Conservation (phyloP, 1,140 invertebrate genomes). For the Dendroctonus valens region DNA sequence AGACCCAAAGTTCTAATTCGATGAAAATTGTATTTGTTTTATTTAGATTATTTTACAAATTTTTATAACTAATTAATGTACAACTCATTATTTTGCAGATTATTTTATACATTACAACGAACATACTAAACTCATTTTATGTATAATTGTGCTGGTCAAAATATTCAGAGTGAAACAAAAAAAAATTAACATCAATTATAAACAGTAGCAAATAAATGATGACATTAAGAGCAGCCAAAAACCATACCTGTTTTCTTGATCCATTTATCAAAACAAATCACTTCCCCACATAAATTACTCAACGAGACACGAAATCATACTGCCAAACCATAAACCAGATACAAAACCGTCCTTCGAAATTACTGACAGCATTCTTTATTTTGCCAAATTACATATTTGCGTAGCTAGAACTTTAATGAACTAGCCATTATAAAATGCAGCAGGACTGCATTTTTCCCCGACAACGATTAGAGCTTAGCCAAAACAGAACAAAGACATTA, state of each 20-base stretch:
- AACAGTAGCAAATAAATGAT: not conserved
- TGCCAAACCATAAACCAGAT: slow-evolving; percentile 7
- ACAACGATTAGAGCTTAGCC: slow-evolving; percentile 8
- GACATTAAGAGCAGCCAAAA: too few relatives aligned
- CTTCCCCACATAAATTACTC: slow-evolving; percentile 1
- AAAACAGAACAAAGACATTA: slow-evolving; percentile 10
- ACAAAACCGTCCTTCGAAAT: slow-evolving; percentile 5
- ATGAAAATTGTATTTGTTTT: too few relatives aligned
- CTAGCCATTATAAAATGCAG: slow-evolving; percentile 20
- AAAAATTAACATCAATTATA: too few relatives aligned
- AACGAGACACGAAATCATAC: slow-evolving; percentile 1
- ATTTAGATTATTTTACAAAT: too few relatives aligned
- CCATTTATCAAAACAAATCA: slow-evolving; percentile 16
- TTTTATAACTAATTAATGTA: too few relatives aligned
- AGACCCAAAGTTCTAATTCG: too few relatives aligned
- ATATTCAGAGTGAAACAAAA: too few relatives aligned
- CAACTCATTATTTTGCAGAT: too few relatives aligned
- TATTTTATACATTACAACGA: too few relatives aligned
- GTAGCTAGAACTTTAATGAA: slow-evolving; percentile 17
- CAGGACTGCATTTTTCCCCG: slow-evolving; percentile 19
- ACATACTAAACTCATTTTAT: too few relatives aligned
- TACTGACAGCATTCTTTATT: slow-evolving; percentile 22
- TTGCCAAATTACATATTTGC: slow-evolving; percentile 26
- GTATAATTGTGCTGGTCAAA: too few relatives aligned
- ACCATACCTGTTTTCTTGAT: slow-evolving; percentile 8